Base-by-base conservation (phyloP, 1,140 invertebrate genomes). In the Latrodectus geometricus region DNA sequence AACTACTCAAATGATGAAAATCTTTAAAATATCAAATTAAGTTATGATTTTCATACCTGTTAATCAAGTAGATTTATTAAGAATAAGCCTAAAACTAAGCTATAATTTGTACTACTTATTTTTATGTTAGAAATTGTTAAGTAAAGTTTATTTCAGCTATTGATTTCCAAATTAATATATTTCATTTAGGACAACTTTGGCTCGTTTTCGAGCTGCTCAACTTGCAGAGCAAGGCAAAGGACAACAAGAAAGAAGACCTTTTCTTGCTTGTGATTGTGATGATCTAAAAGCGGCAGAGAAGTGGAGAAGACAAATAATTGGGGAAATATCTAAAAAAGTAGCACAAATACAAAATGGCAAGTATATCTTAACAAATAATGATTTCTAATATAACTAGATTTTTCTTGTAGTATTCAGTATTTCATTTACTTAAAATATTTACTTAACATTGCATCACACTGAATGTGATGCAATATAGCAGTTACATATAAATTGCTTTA, bases 311-410 rank as follows among this genome's bases (percentile, higher is more conserved):
- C 97, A 99, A 91, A 98, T 99, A 84, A 97, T 99, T 75, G 92
- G 97, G 87, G 98, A 99, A 92, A 96, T 99, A 65, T 97, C 98
- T 0, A 97, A 98, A 90, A 99, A 99, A 93, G 98, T 99, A n/a
- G 95, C 98, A 20, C 97, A 99, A 91, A 99, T 99, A 90, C 98
- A 99, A 91, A 99, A 99, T 93, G 95, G 95, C 95, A 91, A 88
- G 21, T 17, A 35, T 74, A 8, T 35, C 35, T 35, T 35, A 35
- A 35, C n/a, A 35, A 35, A 35, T 35, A 5, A 20, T 21, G 68
- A 7, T n/a, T 21, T 14, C 21, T 21, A 69, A 69, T 69, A 20
- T n/a, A 20, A 69, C 66, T 20, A n/a, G 8, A 20, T 69, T 11
- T 35, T 35, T 35, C 35, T 35, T 35, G 35, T 35, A n/a, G n/a